A percentile compares a stretch with the other conserved stretches of the same genome.
Evolutionary conservation across 2,113 vertebrate species (phyloP).

Genomic region (Hypocryptadius cinnamomeus): DNA sequence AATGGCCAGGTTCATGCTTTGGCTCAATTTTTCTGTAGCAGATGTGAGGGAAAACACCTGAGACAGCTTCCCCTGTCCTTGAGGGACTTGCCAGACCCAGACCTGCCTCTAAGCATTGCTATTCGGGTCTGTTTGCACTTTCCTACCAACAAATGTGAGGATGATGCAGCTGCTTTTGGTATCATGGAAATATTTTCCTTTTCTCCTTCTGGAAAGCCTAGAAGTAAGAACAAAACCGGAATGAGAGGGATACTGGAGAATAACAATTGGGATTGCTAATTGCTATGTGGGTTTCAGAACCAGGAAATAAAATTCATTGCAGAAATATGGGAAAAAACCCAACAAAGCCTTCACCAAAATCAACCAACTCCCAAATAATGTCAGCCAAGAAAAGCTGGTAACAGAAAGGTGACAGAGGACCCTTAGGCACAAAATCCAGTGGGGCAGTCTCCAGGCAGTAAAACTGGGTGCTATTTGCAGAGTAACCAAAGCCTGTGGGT

Average conservation of each 20-base stretch:
- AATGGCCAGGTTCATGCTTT: neutral
- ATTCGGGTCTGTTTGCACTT: neutral
- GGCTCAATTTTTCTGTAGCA: neutral
- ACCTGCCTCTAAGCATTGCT: neutral
- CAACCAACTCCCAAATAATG: neutral
- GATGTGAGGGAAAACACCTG: neutral
- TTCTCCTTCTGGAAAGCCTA: neutral
- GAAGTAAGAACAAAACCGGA: neutral
- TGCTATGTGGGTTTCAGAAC: neutral
- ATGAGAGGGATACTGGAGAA: neutral
- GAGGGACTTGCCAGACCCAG: neutral
- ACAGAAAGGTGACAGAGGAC: neutral
- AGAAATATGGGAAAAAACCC: neutral
- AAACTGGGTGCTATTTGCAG: neutral
- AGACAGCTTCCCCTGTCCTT: neutral
- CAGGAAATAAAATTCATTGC: neutral
- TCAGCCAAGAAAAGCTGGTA: neutral
- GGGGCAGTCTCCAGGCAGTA: neutral
- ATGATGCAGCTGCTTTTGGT: neutral
- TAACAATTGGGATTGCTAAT: neutral
- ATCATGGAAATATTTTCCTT: neutral
- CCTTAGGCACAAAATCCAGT: neutral
- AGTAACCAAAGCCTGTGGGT: neutral
- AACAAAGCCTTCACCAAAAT: neutral
- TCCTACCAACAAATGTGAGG: neutral